These are phyloP conservation scores for Oreochromis spilurus DNA, from an alignment of 2,113 vertebrate species.

Conservation along the genomic window DNA sequence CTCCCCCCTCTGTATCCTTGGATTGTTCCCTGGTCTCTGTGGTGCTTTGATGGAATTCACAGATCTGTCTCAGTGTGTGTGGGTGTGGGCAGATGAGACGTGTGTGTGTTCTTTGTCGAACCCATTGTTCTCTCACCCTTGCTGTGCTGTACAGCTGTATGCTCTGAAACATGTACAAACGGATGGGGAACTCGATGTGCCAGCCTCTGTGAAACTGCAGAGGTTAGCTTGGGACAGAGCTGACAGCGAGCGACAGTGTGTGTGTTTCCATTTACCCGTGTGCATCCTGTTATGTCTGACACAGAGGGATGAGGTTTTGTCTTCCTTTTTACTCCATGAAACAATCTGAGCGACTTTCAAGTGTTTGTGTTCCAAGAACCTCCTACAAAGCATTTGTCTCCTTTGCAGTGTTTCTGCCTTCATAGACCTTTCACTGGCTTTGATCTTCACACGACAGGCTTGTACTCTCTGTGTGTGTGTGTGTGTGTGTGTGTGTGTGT, in stretches of 20 bases:
- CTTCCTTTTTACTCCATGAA: conserved; percentile 22
- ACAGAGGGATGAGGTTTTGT: conserved; percentile 12
- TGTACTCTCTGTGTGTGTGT: too few relatives aligned
- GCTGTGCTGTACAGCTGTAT: neutral
- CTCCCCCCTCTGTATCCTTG: conserved; percentile 1
- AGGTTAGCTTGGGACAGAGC: conserved; percentile 21
- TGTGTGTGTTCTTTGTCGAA: neutral
- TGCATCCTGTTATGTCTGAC: conserved; percentile 40
- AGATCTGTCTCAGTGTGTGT: neutral
- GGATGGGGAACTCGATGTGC: neutral
- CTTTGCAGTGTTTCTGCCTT: conserved; percentile 22
- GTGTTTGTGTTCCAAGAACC: conserved; percentile 31
- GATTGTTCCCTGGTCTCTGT: conserved; percentile 4
- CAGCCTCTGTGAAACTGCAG: conserved; percentile 22
- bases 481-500: neutral
- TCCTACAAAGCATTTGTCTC: conserved; percentile 40
- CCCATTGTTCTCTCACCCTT: conserved; percentile 27
- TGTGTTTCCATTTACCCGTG: neutral
- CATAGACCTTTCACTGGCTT: conserved; percentile 24
- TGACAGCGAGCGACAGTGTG: neutral
- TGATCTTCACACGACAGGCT: conserved; percentile 34
- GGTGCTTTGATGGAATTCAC: conserved; percentile 32
- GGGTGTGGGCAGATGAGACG: neutral
- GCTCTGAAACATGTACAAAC: neutral
- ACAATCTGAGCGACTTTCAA: conserved; percentile 43